Evolutionary conservation across 2,888 invertebrate genomes (phyloP), one percentile per base, ranked within the genome.

Genomic region (Andrena minutula): DNA sequence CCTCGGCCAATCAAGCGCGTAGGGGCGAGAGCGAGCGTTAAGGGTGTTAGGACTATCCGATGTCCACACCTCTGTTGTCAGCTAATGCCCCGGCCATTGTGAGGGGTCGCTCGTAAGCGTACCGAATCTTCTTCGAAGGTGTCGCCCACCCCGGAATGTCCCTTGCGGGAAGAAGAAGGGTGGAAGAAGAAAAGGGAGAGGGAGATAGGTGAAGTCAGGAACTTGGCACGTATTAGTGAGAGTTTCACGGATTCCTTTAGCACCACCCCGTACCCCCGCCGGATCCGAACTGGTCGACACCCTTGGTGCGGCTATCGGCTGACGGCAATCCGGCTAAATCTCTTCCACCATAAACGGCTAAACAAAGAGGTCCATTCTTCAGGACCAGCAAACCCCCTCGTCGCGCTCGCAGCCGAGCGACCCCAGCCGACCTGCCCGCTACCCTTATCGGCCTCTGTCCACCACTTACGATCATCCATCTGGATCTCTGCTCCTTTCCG

Each of bases 311-410:
- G 90, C 90, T 92, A 91, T 92, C 92, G 91, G 88, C 86, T 89
- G 92, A 91, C 91, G 92, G 89, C 93, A 92, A 93, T 93, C 93
- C 93, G 90, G 87, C 92, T 90, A 93, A 93, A 94, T 94, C 94
- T 93, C 93, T 93, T 92, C 92, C 92, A 92, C 93, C 92, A 92
- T 94, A 94, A 94, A 94, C 94, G 93, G 93, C 94, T 94, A 94
- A 94, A 94, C 94, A 94, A 94, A 94, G 93, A 93, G 92, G 91
- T 93, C 92, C 89, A 93, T 93, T 93, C 93, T 93, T 93, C 90
- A 91, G 88, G 87, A 80, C 76, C 85, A 73, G 86, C 84, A 72
- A 41, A 86, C 88, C 82, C 86, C 87, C 88, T 66, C 79, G 84
- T 75, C 60, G 32, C 70, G 23, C 65, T 70, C 83, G 68, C 75